These are phyloP conservation scores for Amphipyra berbera DNA, from an alignment of 2,888 invertebrate species.

Conservation along the genomic window DNA sequence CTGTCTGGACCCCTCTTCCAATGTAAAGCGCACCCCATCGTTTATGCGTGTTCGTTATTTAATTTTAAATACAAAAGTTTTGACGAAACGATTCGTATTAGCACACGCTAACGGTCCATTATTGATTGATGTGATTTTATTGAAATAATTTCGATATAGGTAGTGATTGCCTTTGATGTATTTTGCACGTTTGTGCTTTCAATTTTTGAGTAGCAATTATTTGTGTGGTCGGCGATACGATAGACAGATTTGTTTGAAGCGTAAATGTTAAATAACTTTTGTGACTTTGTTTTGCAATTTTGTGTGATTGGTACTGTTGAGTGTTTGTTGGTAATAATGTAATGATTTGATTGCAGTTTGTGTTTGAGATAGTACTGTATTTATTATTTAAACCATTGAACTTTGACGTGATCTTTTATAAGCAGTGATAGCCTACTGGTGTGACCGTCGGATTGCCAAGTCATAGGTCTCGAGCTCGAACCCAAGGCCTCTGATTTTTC, in stretches of 20 bases:
- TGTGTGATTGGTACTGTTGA: conserved; percentile 2
- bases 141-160: conserved; percentile 28
- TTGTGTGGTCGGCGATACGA: conserved; percentile 20
- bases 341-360: neutral
- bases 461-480: too few species aligned
- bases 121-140: conserved; percentile 42
- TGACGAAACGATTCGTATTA: conserved; percentile 42
- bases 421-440: too few species aligned
- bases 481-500: too few species aligned
- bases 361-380: too few species aligned
- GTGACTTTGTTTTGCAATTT: conserved; percentile 7
- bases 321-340: conserved; percentile 1
- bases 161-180: conserved; percentile 53
- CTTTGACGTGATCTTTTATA: too few species aligned
- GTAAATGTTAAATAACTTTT: conserved; percentile 7
- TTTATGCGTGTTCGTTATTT: conserved; percentile 82
- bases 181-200: conserved; percentile 47
- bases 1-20: conserved; percentile 85
- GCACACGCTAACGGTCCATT: conserved; percentile 43
- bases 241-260: conserved; percentile 14
- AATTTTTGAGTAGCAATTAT: conserved; percentile 52
- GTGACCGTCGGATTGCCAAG: too few species aligned
- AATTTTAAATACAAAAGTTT: conserved; percentile 72
- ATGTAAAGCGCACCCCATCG: conserved; percentile 74
- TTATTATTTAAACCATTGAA: too few species aligned